A percentile compares a stretch with the other conserved stretches of the same genome.
Evolutionary conservation across 2,113 vertebrate species (phyloP).

Genomic region (Melozone crissalis): DNA sequence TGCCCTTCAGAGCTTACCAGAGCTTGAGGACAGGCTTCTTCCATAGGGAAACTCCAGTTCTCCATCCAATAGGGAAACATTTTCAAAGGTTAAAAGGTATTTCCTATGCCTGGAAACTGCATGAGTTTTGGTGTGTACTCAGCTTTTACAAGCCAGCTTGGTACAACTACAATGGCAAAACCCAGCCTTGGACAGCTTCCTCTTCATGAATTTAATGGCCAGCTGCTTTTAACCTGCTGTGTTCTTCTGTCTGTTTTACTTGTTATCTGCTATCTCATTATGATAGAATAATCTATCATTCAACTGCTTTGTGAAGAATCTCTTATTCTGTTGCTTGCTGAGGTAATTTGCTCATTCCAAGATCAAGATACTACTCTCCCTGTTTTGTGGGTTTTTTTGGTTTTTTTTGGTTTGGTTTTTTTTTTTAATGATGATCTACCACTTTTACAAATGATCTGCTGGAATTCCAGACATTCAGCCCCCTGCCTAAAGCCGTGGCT

Average conservation of each 20-base stretch:
- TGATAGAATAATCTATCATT: not conserved
- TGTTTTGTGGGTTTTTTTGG: too few species aligned
- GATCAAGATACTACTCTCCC: not conserved
- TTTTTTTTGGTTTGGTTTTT: too few species aligned
- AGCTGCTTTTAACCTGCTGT: not conserved
- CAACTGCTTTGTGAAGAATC: not conserved
- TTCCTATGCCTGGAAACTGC: not conserved
- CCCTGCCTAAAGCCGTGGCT: not conserved
- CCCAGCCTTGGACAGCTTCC: not conserved
- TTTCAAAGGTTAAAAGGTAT: not conserved
- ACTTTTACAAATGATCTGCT: constrained; percentile 25
- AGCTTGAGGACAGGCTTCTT: not conserved
- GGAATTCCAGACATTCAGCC: not conserved
- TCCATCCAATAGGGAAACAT: not conserved
- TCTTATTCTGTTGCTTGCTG: not conserved
- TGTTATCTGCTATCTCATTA: not conserved
- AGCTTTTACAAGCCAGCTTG: not conserved
- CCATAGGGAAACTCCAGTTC: not conserved
- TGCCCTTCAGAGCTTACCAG: not conserved
- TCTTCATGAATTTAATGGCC: not conserved
- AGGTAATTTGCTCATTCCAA: not conserved
- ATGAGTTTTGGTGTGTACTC: not conserved
- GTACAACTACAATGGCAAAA: not conserved
- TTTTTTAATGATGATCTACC: not conserved
- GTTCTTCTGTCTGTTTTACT: not conserved